phyloP scores from a whole-genome alignment of 2,797 vertebrate species.

The Chloroceryle inda region DNA sequence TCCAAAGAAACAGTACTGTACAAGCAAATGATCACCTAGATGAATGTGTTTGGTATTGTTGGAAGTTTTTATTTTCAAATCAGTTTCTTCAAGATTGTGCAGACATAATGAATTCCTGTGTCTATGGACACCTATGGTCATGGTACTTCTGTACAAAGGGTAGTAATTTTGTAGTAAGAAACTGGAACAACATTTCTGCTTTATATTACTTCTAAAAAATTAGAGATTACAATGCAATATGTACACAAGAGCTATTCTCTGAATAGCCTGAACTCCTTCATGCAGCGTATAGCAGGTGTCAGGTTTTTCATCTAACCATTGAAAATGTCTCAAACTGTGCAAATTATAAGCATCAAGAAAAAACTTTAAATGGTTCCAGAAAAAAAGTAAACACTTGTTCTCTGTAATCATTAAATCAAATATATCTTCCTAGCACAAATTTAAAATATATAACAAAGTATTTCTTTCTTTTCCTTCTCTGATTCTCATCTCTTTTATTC shows the following conservation, averaged over 20 bases:
- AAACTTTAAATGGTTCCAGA: neutral
- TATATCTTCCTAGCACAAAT: neutral
- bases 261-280: neutral
- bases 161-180: neutral
- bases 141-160: neutral
- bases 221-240: neutral
- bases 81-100: neutral
- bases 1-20: neutral
- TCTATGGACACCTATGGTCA: neutral
- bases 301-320: neutral
- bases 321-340: neutral
- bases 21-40: neutral
- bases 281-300: neutral
- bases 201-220: neutral
- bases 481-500: neutral
- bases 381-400: neutral
- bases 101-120: neutral
- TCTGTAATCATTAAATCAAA: neutral
- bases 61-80: neutral
- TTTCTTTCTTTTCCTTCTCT: neutral
- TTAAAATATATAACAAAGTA: neutral
- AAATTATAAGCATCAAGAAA: neutral
- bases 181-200: neutral
- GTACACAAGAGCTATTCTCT: neutral
- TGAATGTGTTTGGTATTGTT: neutral